A percentile compares a stretch with the other conserved stretches of the same genome.
Conservation (phyloP, 2,797 vertebrate species). For the Trachops cirrhosus region DNA sequence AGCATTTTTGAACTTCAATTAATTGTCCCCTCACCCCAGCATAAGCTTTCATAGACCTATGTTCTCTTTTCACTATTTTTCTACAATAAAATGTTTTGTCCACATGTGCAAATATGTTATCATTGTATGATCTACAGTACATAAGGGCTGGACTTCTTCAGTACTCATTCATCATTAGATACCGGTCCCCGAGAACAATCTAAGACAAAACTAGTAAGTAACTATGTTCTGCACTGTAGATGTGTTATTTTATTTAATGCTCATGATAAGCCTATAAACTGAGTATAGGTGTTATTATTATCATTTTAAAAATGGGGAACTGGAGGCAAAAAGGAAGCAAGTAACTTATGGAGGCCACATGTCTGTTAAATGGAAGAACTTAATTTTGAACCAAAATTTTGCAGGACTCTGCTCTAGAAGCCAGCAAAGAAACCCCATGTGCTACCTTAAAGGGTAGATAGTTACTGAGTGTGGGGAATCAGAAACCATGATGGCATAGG, state of each 20-base stretch:
- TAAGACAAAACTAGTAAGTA: background rate
- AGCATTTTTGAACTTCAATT: background rate
- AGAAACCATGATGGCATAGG: background rate
- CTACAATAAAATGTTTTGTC: background rate
- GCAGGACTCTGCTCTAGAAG: background rate
- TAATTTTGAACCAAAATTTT: background rate
- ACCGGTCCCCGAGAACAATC: background rate
- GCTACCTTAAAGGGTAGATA: rapidly evolving
- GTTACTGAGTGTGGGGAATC: background rate
- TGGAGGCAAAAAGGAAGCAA: background rate
- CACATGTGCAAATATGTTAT: background rate
- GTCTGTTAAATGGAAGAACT: background rate
- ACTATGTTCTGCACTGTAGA: background rate
- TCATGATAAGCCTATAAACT: background rate
- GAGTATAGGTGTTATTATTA: background rate
- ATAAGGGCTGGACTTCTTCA: background rate
- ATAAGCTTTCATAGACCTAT: background rate
- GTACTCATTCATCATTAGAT: background rate
- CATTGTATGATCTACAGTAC: background rate
- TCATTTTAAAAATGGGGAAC: background rate
- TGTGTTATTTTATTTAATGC: background rate
- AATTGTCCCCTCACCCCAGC: rapidly evolving
- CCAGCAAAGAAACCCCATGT: background rate
- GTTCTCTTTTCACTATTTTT: background rate
- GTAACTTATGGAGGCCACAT: background rate